Evolutionary conservation across 2,888 invertebrate genomes (phyloP).

Genomic region (Dinocampus coccinellae): DNA sequence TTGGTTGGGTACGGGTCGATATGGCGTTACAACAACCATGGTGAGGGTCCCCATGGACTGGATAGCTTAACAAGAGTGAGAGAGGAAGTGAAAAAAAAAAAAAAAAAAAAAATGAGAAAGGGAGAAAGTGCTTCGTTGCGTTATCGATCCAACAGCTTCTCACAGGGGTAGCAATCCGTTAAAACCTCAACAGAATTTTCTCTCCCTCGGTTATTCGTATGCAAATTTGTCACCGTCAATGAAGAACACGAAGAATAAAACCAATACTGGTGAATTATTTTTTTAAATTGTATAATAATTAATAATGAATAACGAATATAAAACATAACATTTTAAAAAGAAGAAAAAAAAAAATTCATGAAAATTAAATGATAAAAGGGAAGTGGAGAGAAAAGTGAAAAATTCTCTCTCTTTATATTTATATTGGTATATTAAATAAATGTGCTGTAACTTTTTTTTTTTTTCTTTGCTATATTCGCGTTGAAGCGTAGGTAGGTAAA

Average conservation of each 20-base stretch:
- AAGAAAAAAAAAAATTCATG: too few species aligned
- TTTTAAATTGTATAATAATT: constrained; percentile 1
- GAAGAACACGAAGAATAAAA: background rate
- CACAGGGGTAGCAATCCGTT: constrained; percentile 38
- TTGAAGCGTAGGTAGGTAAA: constrained; percentile 22
- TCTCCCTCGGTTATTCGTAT: constrained; percentile 3
- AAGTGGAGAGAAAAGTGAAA: background rate
- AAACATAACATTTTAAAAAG: background rate
- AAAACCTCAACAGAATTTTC: constrained; percentile 38
- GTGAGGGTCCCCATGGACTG: constrained; percentile 22
- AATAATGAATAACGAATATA: background rate
- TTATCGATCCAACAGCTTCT: constrained; percentile 59
- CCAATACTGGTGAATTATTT: background rate
- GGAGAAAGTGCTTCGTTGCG: constrained; percentile 29
- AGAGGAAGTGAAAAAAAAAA: background rate
- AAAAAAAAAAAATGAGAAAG: background rate
- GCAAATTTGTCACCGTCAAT: background rate
- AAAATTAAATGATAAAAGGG: constrained; percentile 10
- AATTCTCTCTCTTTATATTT: too few species aligned
- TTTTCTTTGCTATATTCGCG: background rate
- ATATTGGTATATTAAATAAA: too few species aligned
- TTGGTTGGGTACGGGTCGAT: constrained; percentile 33
- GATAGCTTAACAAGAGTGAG: background rate
- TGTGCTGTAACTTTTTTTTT: background rate
- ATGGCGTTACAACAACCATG: constrained; percentile 29